A percentile compares a stretch with the other conserved stretches of the same genome.
Conservation (phyloP, 2,113 vertebrate genomes). For the Vombatus ursinus region DNA sequence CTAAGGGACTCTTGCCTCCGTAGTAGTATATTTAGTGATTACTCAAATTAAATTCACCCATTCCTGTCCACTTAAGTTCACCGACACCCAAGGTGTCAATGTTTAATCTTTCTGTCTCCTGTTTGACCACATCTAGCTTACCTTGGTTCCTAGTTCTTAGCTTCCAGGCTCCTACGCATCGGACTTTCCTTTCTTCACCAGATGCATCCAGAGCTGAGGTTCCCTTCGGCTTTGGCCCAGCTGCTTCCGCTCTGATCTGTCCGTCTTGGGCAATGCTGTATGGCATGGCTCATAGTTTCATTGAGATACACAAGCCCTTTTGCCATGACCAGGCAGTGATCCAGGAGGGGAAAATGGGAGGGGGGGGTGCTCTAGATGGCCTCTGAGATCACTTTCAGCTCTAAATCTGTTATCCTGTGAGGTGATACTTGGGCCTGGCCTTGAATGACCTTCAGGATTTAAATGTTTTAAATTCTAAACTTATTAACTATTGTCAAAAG, state of each 20-base stretch:
- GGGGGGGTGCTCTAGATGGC: not conserved
- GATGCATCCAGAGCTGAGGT: not conserved
- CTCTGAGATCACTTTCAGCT: not conserved
- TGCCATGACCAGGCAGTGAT: not conserved
- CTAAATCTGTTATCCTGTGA: not conserved
- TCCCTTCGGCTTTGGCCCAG: not conserved
- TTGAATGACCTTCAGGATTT: not conserved
- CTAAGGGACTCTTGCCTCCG: no score
- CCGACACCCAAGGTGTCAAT: no score
- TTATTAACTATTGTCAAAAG: not conserved
- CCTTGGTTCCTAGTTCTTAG: not conserved
- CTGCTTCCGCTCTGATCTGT: not conserved
- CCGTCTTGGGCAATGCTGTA: not conserved
- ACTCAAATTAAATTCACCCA: no score
- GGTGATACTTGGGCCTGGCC: not conserved
- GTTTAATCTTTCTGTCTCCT: no score
- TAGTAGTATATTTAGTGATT: no score
- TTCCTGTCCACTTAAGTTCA: no score
- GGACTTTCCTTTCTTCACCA: no score
- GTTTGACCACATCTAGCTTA: no score
- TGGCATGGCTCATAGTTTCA: not conserved
- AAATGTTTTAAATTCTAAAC: not conserved
- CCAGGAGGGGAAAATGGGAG: no score
- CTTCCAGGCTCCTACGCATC: not conserved
- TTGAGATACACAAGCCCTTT: not conserved